Percentiles rank a stretch among this genome's conserved stretches.
Conservation (phyloP, 2,113 vertebrate species). For the Vidua macroura region DNA sequence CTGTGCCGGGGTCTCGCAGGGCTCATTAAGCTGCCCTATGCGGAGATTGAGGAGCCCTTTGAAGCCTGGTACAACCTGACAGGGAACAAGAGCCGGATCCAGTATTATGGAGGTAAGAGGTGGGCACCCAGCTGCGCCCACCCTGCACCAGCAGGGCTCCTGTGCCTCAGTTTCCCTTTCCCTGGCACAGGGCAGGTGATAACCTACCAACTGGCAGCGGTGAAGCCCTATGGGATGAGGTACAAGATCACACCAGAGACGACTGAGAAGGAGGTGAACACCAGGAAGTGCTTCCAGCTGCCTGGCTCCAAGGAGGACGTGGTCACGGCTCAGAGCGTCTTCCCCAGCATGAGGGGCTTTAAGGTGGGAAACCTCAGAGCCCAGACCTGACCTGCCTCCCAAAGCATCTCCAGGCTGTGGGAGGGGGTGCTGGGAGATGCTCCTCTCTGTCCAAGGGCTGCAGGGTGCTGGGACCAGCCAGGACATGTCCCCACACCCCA, state of each 20-base stretch:
- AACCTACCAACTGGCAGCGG: conserved; percentile 72
- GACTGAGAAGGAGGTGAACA: conserved; percentile 74
- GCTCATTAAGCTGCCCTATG: conserved; percentile 79
- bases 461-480: not conserved
- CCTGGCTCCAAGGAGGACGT: conserved; percentile 75
- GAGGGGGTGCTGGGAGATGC: not conserved
- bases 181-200: conserved; percentile 73
- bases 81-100: conserved; percentile 72
- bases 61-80: conserved; percentile 82
- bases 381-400: accelerated
- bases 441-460: not conserved
- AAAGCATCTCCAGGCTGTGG: not conserved
- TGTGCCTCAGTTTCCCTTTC: not conserved
- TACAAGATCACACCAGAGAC: conserved; percentile 81
- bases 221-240: conserved; percentile 64
- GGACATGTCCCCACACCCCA: not conserved
- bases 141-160: not conserved
- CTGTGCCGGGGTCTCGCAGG: not conserved
- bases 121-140: accelerated
- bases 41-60: conserved; percentile 83
- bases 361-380: conserved; percentile 55
- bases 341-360: conserved; percentile 74
- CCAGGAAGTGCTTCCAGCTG: conserved; percentile 80
- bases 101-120: conserved; percentile 74
- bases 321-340: conserved; percentile 61